phyloP scores from a whole-genome alignment of 2,888 invertebrate species.

The Lingula anatina region DNA sequence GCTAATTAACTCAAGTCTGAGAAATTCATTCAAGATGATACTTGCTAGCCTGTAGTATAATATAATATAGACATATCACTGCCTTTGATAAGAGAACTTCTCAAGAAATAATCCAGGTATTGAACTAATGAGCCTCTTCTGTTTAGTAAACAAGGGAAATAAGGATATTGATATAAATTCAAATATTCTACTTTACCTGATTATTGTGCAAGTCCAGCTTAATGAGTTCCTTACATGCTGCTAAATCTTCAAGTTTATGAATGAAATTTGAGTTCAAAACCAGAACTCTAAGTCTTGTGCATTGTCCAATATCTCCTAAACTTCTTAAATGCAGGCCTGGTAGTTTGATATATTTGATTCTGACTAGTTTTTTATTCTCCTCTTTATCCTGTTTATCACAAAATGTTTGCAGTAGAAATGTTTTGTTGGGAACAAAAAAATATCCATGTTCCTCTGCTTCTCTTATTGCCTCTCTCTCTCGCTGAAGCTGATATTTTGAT shows the following conservation, averaged over 20 bases:
- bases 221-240: conserved; percentile 35
- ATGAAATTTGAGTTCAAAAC: conserved; percentile 44
- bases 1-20: too few species aligned
- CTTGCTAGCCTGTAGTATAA: too few species aligned
- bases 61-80: too few species aligned
- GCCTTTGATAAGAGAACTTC: conserved; percentile 35
- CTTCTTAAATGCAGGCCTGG: conserved; percentile 32
- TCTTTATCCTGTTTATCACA: conserved; percentile 21
- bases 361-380: conserved; percentile 21
- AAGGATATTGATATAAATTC: too few species aligned
- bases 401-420: conserved; percentile 22
- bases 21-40: too few species aligned
- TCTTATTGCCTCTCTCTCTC: conserved; percentile 33
- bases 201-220: conserved; percentile 47
- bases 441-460: conserved; percentile 31
- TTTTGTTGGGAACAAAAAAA: conserved; percentile 28
- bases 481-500: conserved; percentile 32
- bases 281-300: conserved; percentile 36
- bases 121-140: too few species aligned
- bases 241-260: conserved; percentile 37
- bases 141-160: too few species aligned
- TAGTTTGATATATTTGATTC: conserved; percentile 27
- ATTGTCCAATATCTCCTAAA: conserved; percentile 39
- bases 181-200: too few species aligned
- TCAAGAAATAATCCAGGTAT: conserved; percentile 16